Percentiles rank a stretch among this genome's conserved stretches.
Evolutionary conservation across 2,797 vertebrate species (phyloP).

Genomic region (Notamacropus eugenii): DNA sequence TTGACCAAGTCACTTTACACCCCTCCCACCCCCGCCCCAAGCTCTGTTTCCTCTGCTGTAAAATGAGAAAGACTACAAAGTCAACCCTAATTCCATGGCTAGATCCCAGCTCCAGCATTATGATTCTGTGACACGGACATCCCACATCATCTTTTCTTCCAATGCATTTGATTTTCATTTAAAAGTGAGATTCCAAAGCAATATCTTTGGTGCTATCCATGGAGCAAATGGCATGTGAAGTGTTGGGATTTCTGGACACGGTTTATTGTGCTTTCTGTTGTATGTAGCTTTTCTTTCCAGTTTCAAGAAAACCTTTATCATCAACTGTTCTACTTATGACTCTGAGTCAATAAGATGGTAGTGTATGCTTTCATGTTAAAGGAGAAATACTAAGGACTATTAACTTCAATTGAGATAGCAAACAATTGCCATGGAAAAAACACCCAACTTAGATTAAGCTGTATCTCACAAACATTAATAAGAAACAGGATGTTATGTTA

Average conservation of each 20-base stretch:
- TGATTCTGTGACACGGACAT: not conserved
- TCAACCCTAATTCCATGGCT: not conserved
- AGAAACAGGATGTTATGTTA: not conserved
- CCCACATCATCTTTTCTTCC: not conserved
- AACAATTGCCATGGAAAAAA: not conserved
- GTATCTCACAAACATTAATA: not conserved
- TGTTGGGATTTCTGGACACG: not conserved
- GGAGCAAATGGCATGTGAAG: not conserved
- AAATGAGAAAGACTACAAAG: not conserved
- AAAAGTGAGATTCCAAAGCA: not conserved
- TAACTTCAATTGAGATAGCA: not conserved
- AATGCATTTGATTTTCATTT: not conserved
- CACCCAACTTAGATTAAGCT: not conserved
- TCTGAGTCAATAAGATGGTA: not conserved
- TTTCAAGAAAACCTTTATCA: not conserved
- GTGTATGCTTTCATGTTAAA: not conserved
- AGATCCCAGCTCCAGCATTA: not conserved
- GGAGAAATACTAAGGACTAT: not conserved
- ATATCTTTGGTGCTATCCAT: not conserved
- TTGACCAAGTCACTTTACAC: not conserved
- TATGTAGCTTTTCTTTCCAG: not conserved
- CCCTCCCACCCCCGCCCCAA: not conserved
- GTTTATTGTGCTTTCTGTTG: not conserved
- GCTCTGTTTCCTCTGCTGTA: not conserved
- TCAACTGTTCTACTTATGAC: not conserved